These are phyloP conservation scores for Magallana angulata DNA, from an alignment of 1,140 invertebrate genomes.

Conservation along the genomic window DNA sequence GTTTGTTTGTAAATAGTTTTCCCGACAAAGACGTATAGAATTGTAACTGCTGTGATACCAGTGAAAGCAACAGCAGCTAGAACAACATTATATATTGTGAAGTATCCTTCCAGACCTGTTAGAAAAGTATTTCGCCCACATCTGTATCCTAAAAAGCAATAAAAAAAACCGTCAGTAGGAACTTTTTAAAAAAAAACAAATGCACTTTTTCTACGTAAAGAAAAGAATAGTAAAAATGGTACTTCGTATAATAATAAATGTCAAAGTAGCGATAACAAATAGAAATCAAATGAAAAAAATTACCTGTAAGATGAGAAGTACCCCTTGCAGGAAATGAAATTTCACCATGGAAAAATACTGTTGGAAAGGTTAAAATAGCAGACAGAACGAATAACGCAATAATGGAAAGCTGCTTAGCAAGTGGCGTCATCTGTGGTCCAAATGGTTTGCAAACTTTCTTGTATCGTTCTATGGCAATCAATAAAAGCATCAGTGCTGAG, in stretches of 20 bases:
- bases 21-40: conserved; percentile 18
- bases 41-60: background rate
- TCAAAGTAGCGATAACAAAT: no score
- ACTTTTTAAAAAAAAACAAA: no score
- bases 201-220: no score
- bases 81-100: conserved; percentile 7
- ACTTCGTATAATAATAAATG: no score
- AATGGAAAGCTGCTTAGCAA: conserved; percentile 26
- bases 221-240: no score
- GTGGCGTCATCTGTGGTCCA: conserved; percentile 23
- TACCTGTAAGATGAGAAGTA: background rate
- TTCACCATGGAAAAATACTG: conserved; percentile 48
- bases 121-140: conserved; percentile 8
- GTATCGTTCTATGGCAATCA: conserved; percentile 52
- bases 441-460: conserved; percentile 51
- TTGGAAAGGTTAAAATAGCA: background rate
- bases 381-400: background rate
- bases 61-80: background rate
- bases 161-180: no score
- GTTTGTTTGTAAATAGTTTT: conserved; percentile 30
- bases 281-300: no score
- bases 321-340: background rate
- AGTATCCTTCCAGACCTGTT: background rate
- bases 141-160: background rate
- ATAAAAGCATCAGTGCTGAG: conserved; percentile 43